Percentiles rank a stretch among this genome's conserved stretches.
Evolutionary conservation across 1,140 invertebrate genomes (phyloP).

Genomic region (Pseudomyrmex dendroicus): DNA sequence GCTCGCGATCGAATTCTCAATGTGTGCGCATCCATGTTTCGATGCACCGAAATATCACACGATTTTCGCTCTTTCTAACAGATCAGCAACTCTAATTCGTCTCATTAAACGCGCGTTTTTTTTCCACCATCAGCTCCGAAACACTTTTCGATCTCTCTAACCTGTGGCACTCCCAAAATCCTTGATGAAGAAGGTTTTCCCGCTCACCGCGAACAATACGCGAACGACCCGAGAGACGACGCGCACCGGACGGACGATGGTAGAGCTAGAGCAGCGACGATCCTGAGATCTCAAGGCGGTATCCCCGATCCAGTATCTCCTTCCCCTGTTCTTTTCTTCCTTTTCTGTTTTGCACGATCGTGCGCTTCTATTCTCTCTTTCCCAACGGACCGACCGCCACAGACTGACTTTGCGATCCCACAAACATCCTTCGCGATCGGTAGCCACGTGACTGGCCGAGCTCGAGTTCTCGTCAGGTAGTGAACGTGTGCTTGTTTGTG

Average conservation of each 20-base stretch:
- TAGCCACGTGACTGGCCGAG: conserved; percentile 81
- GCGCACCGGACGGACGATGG: conserved; percentile 30
- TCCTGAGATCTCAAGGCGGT: conserved; percentile 47
- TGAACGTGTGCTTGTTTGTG: not conserved
- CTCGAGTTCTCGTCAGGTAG: conserved; percentile 80
- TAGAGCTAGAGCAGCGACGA: conserved; percentile 59
- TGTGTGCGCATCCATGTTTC: not conserved
- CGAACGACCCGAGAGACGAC: conserved; percentile 6
- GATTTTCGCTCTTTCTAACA: conserved; percentile 17
- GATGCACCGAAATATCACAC: conserved; percentile 3
- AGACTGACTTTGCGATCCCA: conserved; percentile 80
- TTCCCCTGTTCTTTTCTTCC: conserved; percentile 28
- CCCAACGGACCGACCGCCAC: conserved; percentile 74
- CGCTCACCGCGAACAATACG: not conserved
- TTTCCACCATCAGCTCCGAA: not conserved
- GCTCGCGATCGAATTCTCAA: not conserved
- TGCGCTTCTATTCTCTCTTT: conserved; percentile 61
- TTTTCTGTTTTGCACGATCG: conserved; percentile 14
- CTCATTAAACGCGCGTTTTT: not conserved
- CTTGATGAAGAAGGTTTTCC: not conserved
- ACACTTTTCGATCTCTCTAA: not conserved
- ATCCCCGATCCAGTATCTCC: conserved; percentile 66
- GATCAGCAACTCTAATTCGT: not conserved
- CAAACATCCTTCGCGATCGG: conserved; percentile 81
- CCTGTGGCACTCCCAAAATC: not conserved